phyloP scores from a whole-genome alignment of 2,888 invertebrate genomes.

The Synergus itoensis region DNA sequence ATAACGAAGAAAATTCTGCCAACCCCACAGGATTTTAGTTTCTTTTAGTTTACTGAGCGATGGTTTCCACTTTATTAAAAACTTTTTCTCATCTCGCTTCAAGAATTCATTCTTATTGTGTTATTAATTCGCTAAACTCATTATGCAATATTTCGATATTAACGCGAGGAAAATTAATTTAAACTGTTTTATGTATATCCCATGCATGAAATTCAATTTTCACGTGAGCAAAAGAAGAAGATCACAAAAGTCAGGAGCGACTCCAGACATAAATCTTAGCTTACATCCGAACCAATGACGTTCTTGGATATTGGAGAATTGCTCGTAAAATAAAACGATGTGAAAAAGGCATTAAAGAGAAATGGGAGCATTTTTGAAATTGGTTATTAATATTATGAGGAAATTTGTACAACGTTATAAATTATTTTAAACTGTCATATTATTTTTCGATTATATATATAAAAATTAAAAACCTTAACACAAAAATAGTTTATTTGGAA shows the following conservation, averaged over 20 bases:
- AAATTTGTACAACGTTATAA: no score
- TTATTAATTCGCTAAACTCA: no score
- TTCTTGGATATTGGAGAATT: conserved; percentile 24
- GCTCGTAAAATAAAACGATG: conserved; percentile 11
- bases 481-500: neutral
- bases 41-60: neutral
- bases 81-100: neutral
- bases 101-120: neutral
- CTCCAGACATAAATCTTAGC: conserved; percentile 25
- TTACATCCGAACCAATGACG: conserved; percentile 14
- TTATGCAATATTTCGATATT: no score
- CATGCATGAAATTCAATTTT: conserved; percentile 17
- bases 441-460: no score
- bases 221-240: neutral
- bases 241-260: conserved; percentile 58
- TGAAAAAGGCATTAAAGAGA: neutral
- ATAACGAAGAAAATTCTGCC: conserved; percentile 65
- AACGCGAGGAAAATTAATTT: no score
- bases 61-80: neutral
- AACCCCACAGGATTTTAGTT: conserved; percentile 47
- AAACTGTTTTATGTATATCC: neutral
- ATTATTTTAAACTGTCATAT: no score
- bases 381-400: no score
- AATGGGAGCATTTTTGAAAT: no score
- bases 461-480: neutral